Evolutionary conservation across 1,140 invertebrate species (phyloP), one percentile per base, ranked within the genome.

Genomic region (Cecropterus lyciades): DNA sequence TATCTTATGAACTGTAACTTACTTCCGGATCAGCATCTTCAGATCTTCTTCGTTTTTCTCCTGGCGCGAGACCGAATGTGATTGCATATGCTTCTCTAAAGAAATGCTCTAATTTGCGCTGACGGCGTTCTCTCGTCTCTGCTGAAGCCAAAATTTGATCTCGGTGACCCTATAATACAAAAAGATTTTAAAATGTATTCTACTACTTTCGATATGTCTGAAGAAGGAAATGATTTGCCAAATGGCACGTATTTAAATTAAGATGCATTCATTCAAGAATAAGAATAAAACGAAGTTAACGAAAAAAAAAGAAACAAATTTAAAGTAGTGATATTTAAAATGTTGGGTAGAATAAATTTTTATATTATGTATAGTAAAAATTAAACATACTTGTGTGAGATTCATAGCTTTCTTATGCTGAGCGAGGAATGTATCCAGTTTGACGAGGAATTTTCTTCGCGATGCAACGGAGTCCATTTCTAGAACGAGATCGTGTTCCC

Each of bases 61-160:
- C 95, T 0, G 96, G 95, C 20, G 95, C 95, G 3, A 98, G 84
- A 2, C 97, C 98, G 84, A 98, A 98, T 0, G 98, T 98, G 52
- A 99, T 93, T 0, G 98, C 97, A 79, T 99, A 99, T 0, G 99
- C 98, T 92, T 99, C 98, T 72, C 99, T 95, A 92, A 99, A 99
- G 93, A 99, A 99, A 91, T 99, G 98, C 82, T 99, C 99, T 20
- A 99, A 87, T 74, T 98, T 96, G 72, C 97, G 96, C 78, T 99
- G 98, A 20, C 99, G 92, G 48, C 99, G 94, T 81, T 99, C 98
- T 79, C 98, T 97, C 0, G 99, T 99, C 92, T 99, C 98, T 8
- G 99, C 99, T 79, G 98, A 97, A 14, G 96, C 95, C 49, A 99
- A 88, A 93, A 99, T 97, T 46, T 98, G 94, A 72, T 99, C 98